phyloP scores from a whole-genome alignment of 2,888 invertebrate species.

The Thereva unica region DNA sequence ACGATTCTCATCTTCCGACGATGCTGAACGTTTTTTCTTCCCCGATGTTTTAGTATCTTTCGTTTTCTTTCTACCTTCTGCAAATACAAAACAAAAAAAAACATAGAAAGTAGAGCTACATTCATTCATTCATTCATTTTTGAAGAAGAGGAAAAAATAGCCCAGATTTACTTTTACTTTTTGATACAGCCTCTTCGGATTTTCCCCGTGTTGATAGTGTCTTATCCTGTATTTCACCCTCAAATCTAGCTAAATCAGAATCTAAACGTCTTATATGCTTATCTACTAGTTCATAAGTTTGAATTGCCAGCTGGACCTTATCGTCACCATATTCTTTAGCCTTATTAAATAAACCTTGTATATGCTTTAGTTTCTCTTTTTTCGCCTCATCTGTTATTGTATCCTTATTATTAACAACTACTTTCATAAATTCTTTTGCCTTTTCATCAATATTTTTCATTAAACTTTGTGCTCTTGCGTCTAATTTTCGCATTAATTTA shows the following conservation, averaged over 20 bases:
- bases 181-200: constrained; percentile 66
- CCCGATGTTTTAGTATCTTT: constrained; percentile 66
- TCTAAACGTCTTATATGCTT: constrained; percentile 96
- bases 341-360: constrained; percentile 87
- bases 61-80: constrained; percentile 71
- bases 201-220: constrained; percentile 76
- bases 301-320: constrained; percentile 95
- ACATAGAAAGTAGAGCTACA: background rate
- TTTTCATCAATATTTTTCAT: constrained; percentile 91
- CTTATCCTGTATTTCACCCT: constrained; percentile 96
- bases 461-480: constrained; percentile 84
- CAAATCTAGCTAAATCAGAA: constrained; percentile 94
- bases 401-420: constrained; percentile 49
- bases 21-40: constrained; percentile 65
- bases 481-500: constrained; percentile 92
- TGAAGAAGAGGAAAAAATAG: no score
- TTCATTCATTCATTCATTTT: no score
- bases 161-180: constrained; percentile 59
- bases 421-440: constrained; percentile 57
- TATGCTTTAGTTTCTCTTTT: constrained; percentile 80
- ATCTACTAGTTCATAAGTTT: constrained; percentile 97
- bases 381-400: constrained; percentile 67
- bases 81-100: constrained; percentile 5
- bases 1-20: constrained; percentile 55
- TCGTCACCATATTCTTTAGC: constrained; percentile 96